Conservation (phyloP, 2,888 invertebrate genomes). For the Andrena trimmerana region DNA sequence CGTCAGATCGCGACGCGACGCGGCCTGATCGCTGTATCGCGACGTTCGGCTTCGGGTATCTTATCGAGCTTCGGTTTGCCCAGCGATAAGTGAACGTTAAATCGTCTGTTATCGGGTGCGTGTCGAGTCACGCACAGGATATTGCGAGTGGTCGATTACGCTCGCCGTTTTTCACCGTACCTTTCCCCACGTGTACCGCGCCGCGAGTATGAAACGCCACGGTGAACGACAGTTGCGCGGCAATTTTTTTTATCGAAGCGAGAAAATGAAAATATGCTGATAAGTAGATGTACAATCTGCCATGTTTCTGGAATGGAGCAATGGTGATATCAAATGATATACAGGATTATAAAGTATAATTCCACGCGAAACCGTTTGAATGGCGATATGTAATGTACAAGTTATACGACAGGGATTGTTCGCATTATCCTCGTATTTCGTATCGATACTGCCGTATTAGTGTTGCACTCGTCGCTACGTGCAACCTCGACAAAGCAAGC, state of each 20-base stretch:
- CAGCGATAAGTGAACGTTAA: constrained; percentile 26
- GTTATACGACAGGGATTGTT: not conserved
- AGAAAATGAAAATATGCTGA: not conserved
- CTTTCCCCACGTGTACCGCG: not conserved
- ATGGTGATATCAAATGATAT: not conserved
- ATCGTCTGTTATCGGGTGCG: constrained; percentile 42
- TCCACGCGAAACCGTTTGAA: not conserved
- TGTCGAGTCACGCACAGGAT: constrained; percentile 18
- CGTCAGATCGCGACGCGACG: constrained; percentile 21
- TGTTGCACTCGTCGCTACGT: not conserved
- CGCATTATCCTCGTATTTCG: not conserved
- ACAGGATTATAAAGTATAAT: not conserved
- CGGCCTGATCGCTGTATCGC: constrained; percentile 32
- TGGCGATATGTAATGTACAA: not conserved
- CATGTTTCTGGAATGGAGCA: not conserved
- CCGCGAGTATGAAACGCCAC: not conserved
- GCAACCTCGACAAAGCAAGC: not conserved
- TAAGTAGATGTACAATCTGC: not conserved
- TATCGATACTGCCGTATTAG: not conserved
- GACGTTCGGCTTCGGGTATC: constrained; percentile 10
- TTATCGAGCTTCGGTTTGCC: constrained; percentile 37
- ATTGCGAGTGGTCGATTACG: constrained; percentile 5
- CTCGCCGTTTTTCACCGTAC: not conserved
- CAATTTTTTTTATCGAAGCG: not conserved
- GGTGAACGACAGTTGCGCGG: not conserved